Base-by-base conservation (phyloP, 2,888 invertebrate species). In the Trimorus sp. region DNA sequence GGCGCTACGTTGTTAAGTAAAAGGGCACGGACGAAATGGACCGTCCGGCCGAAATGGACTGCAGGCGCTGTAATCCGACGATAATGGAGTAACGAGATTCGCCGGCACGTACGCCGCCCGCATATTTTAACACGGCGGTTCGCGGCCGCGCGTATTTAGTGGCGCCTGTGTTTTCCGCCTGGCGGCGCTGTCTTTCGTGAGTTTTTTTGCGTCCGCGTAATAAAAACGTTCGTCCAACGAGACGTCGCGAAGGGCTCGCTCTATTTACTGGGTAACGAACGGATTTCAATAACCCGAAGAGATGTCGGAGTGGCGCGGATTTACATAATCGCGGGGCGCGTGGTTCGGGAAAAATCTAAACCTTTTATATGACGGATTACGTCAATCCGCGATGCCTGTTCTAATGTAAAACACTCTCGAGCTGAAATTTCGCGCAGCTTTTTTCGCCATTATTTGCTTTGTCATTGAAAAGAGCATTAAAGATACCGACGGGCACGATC, bases 61-160 rank as follows among this genome's bases (percentile, higher is more conserved):
- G 87, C 87, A 88, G 85, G 86, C 89, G 88, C 86, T 85, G 87
- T 90, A 90, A 89, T 89, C 89, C 89, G 86, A 86, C 86, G 89
- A 89, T 91, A 91, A 90, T 90, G 88, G 89, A 89, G 89, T 89
- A 89, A 90, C 89, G 89, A 89, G 89, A 90, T 90, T 90, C 90
- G 70, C 82, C 74, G 81, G 86, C 90, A 89, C 88, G 90, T 89
- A 88, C 89, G 88, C 89, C 88, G 85, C 84, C 83, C 87, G 90
- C 88, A 90, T 90, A 90, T 91, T 90, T 90, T 89, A 90, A 89
- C 88, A 87, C 87, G 85, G 87, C 88, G 88, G 45, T 45, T 45
- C 12, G 9, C 9, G 12, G 12, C 9, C 45, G 45, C 6, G 11
- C 11, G 12, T 45, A 12, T 45, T 45, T 45, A 4, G 45, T 7